Conservation (phyloP, 2,888 invertebrate genomes). For the Agrenia bidenticulata region DNA sequence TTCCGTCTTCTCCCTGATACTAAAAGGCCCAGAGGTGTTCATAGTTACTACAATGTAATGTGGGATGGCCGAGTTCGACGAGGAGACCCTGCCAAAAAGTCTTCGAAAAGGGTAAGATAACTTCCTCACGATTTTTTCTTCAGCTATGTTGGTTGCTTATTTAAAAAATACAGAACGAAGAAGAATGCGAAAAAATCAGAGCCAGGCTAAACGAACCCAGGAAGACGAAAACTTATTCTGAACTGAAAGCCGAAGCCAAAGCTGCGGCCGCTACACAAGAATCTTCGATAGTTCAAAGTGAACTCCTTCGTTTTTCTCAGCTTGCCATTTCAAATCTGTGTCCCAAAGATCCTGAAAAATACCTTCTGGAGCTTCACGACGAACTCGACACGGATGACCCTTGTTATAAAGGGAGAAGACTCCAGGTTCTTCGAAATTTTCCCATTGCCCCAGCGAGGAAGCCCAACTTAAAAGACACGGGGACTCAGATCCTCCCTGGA, state of each 20-base stretch:
- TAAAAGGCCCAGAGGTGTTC: constrained; percentile 31
- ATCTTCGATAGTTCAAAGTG: not conserved
- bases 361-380: constrained; percentile 35
- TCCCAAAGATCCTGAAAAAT: constrained; percentile 39
- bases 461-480: constrained; percentile 36
- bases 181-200: constrained; percentile 33
- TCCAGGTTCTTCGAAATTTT: constrained; percentile 25
- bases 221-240: not conserved
- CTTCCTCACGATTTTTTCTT: no score
- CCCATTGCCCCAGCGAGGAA: constrained; percentile 34
- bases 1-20: no score
- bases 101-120: constrained; percentile 15
- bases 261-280: not conserved
- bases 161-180: constrained; percentile 26
- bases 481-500: constrained; percentile 38
- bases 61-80: constrained; percentile 34
- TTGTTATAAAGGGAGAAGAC: constrained; percentile 31
- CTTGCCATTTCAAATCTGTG: constrained; percentile 31
- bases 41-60: constrained; percentile 35
- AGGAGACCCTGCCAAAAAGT: constrained; percentile 22
- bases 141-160: no score
- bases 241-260: not conserved
- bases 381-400: constrained; percentile 31
- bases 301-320: constrained; percentile 26
- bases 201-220: constrained; percentile 23